Base-by-base conservation (phyloP, 2,797 vertebrate genomes). In the Valencia hispanica region DNA sequence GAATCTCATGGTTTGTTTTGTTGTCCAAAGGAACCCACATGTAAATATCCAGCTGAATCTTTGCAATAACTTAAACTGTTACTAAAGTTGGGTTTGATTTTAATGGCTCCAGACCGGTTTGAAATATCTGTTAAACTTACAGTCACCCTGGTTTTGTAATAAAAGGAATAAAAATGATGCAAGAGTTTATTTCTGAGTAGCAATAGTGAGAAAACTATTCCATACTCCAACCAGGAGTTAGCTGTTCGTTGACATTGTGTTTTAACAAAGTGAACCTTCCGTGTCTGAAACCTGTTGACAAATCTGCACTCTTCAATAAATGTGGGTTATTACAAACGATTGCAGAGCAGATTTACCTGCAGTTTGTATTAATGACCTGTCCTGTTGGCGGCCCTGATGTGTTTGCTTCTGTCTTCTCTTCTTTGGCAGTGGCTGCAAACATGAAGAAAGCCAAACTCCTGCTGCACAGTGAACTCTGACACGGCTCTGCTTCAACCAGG, bases 391-490 rank as follows among this genome's bases (percentile, higher is more conserved):
- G 25, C 17, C 4, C 7, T 12, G 25, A 70, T 27, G 3, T 7
- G 3, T 41, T 41, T 51, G 0, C 69, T 78, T 50, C 22, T 65
- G 10, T 79, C 14, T 3, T 77, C 25, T 78, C 4, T 81, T 65
- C 77, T 59, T 77, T 57, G 30, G 85, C 87, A 95, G 94, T 95
- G 91, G 51, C 22, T 1, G 0, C 83, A 53, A 95, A 92, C 89
- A 95, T 94, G 93, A 82, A 74, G 69, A 91, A 79, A 86, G 94
- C 90, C 82, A 92, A 91, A 89, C 1, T 25, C 1, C 63, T 84
- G 36, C 5, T 80, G 32, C 88, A 89, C 25, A 3, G 0, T 59
- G 93, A 95, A 74, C 89, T 95, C 30, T 94, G 77, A 88, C 1
- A 6, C 3, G 53, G 41, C 39, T 78, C 47, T 32, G 17, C 50